Evolutionary conservation across 2,797 vertebrate genomes (phyloP).

Genomic region (Micrastur ruficollis): DNA sequence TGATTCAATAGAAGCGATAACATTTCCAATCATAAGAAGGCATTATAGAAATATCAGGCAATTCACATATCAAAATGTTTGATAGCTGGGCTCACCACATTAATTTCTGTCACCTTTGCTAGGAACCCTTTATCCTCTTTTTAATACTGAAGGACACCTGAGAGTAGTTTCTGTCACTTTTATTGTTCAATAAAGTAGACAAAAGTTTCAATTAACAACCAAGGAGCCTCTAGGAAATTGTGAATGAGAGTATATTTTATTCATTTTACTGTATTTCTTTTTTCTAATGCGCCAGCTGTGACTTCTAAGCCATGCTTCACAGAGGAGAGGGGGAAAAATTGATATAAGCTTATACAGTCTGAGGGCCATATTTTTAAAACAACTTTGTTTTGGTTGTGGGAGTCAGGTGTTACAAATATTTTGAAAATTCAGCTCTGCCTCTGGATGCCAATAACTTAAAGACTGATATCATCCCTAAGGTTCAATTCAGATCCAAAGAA

Average conservation of each 20-base stretch:
- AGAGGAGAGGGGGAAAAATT: neutral
- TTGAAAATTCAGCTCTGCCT: neutral
- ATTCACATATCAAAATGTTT: slow-evolving; percentile 85
- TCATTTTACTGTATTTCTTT: slow-evolving; percentile 77
- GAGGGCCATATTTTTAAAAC: neutral
- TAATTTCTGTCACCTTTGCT: slow-evolving; percentile 81
- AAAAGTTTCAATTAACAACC: slow-evolving; percentile 83
- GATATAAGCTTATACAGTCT: neutral
- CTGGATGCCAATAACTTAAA: neutral
- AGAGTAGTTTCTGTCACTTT: slow-evolving; percentile 81
- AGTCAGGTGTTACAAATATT: neutral
- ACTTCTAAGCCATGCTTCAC: slow-evolving; percentile 42
- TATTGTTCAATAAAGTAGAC: slow-evolving; percentile 83
- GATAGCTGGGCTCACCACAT: slow-evolving; percentile 78
- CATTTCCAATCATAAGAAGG: slow-evolving; percentile 83
- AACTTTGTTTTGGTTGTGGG: neutral
- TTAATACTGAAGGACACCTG: slow-evolving; percentile 80
- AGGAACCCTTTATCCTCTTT: slow-evolving; percentile 77
- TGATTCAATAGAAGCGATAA: slow-evolving; percentile 82
- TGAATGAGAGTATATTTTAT: slow-evolving; percentile 78
- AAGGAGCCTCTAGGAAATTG: slow-evolving; percentile 74
- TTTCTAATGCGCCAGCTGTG: slow-evolving; percentile 70
- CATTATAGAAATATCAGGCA: slow-evolving; percentile 83
- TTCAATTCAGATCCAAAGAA: neutral
- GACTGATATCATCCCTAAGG: neutral